These are phyloP conservation scores for Phocoena sinus DNA, from an alignment of 2,113 vertebrate species.

Conservation along the genomic window DNA sequence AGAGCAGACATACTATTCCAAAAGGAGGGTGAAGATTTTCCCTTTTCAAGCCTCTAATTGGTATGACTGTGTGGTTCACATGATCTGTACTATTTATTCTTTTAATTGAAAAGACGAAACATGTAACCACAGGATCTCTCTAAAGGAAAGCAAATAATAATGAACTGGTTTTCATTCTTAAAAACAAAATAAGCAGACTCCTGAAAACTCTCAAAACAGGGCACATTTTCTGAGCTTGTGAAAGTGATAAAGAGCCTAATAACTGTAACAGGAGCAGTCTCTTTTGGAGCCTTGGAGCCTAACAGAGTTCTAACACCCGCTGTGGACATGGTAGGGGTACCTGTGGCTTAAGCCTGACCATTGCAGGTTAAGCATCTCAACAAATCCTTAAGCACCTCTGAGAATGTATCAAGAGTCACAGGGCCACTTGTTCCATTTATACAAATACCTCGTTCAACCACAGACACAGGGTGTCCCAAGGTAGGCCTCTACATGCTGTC, in stretches of 20 bases:
- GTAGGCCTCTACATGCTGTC: background rate
- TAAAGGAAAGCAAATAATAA: background rate
- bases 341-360: background rate
- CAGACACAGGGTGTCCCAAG: background rate
- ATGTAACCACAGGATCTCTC: background rate
- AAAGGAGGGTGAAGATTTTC: background rate
- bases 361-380: background rate
- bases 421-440: background rate
- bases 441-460: background rate
- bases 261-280: background rate
- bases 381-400: background rate
- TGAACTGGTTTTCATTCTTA: background rate
- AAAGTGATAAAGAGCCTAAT: background rate
- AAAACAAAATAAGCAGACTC: background rate
- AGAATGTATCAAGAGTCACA: background rate
- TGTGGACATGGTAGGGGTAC: background rate
- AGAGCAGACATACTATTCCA: background rate
- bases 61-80: background rate
- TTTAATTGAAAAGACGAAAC: background rate
- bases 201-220: background rate
- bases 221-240: background rate
- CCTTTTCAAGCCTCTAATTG: background rate
- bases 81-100: background rate
- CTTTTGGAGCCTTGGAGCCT: fast-evolving
- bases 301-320: background rate